phyloP scores from a whole-genome alignment of 2,113 vertebrate genomes.

The Carettochelys insculpta region DNA sequence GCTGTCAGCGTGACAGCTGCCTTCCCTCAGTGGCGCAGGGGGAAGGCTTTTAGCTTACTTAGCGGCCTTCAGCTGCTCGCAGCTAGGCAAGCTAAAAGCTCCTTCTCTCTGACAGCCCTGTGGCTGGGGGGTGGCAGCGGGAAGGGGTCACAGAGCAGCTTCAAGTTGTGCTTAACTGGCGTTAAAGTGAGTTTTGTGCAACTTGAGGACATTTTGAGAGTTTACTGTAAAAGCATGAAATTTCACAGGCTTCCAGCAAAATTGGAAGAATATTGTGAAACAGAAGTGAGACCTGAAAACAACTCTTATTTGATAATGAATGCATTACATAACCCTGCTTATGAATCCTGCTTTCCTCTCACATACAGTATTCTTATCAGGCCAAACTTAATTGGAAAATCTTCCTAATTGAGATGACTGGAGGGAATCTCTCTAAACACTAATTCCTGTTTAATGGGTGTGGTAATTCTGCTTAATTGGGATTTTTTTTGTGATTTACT shows the following conservation, averaged over 20 bases:
- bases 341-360: not conserved
- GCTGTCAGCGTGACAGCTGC: no score
- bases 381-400: not conserved
- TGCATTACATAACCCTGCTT: not conserved
- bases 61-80: no score
- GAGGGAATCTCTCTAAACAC: not conserved
- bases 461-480: slow-evolving; percentile 6
- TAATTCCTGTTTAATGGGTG: not conserved
- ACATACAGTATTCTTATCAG: not conserved
- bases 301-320: not conserved
- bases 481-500: slow-evolving; percentile 8
- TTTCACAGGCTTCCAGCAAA: not conserved
- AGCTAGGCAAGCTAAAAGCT: no score
- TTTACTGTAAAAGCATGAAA: not conserved
- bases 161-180: no score
- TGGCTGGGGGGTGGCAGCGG: no score
- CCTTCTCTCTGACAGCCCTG: no score
- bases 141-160: no score
- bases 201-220: no score
- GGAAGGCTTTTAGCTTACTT: no score
- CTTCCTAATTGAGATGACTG: not conserved
- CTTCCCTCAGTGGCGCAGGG: no score
- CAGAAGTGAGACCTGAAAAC: not conserved
- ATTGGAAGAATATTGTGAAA: not conserved
- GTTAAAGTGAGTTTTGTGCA: no score